Evolutionary conservation across 2,888 invertebrate species (phyloP).

Genomic region (Lasioglossum lativentre): DNA sequence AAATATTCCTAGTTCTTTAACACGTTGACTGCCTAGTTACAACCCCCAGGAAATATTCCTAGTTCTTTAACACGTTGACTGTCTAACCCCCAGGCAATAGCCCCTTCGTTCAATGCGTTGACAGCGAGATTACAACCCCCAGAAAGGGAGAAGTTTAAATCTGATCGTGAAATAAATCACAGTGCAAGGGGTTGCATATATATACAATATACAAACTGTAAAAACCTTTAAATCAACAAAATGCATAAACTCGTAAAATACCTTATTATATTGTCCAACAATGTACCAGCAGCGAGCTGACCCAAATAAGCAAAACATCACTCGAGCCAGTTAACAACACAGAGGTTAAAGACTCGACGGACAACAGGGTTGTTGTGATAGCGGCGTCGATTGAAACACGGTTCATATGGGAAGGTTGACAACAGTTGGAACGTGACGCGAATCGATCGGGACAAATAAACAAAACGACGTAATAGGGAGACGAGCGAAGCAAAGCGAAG

Average conservation of each 20-base stretch:
- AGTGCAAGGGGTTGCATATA: no score
- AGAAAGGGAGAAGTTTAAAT: no score
- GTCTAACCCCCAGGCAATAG: no score
- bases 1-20: no score
- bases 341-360: background rate
- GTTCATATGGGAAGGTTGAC: conserved; percentile 33
- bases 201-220: no score
- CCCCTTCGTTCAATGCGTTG: no score
- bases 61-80: no score
- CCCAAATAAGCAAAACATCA: background rate
- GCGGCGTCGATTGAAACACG: background rate
- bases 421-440: background rate
- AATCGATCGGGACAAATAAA: conserved; percentile 38
- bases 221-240: background rate
- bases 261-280: background rate
- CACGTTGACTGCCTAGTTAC: no score
- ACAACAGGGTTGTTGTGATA: background rate
- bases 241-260: background rate
- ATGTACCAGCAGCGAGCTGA: background rate
- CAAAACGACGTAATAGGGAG: conserved; percentile 28
- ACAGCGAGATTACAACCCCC: no score
- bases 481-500: background rate
- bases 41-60: no score
- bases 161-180: no score
- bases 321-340: background rate